These are phyloP conservation scores for Rhabdornis inornatus DNA, from an alignment of 2,113 vertebrate genomes.

Conservation along the genomic window DNA sequence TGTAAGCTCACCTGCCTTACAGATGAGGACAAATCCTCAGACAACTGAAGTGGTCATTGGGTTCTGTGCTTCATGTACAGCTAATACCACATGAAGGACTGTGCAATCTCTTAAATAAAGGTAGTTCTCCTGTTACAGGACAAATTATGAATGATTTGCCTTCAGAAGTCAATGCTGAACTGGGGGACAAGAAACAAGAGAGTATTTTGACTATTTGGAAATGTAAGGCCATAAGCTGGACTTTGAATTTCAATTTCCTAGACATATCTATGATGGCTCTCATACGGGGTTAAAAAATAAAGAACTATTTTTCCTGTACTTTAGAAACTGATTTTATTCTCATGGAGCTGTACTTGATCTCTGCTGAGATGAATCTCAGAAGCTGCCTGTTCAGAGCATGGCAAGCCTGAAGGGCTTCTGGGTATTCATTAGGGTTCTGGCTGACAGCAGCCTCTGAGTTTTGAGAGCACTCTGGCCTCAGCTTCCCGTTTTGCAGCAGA, in stretches of 20 bases:
- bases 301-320: not conserved
- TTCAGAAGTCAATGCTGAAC: not conserved
- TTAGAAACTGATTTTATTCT: not conserved
- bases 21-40: not conserved
- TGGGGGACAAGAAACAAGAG: not conserved
- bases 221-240: not conserved
- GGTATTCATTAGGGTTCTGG: not conserved
- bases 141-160: not conserved
- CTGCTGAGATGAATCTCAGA: not conserved
- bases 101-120: not conserved
- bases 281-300: not conserved
- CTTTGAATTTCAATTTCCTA: not conserved
- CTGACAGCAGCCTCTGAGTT: not conserved
- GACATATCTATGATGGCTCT: not conserved
- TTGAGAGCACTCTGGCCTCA: not conserved
- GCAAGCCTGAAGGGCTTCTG: not conserved
- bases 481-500: not conserved
- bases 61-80: not conserved
- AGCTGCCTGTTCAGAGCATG: not conserved
- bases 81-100: not conserved
- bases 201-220: not conserved
- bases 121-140: rapidly evolving
- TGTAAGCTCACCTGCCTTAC: not conserved
- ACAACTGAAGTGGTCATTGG: not conserved
- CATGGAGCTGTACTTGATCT: not conserved